phyloP scores from a whole-genome alignment of 2,113 vertebrate species.

The Rhinoptilus africanus region DNA sequence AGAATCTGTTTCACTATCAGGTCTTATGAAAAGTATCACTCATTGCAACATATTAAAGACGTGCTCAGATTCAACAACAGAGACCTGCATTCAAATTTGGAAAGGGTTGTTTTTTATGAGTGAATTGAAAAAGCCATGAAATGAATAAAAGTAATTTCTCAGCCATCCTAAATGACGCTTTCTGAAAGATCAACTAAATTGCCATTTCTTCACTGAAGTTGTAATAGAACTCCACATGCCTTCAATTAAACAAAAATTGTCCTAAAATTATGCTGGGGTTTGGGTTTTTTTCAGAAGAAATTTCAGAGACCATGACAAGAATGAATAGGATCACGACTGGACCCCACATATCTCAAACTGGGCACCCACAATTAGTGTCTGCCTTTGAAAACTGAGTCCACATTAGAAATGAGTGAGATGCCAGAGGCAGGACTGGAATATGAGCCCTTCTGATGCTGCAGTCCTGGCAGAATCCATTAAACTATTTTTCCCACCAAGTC shows the following conservation, averaged over 20 bases:
- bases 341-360: background rate
- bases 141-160: background rate
- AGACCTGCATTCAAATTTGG: background rate
- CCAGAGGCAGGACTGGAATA: background rate
- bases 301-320: background rate
- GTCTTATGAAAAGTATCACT: background rate
- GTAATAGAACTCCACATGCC: background rate
- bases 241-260: background rate
- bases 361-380: accelerated
- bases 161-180: background rate
- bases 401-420: background rate
- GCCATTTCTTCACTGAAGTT: background rate
- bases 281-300: background rate
- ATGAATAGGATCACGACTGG: background rate
- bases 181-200: background rate
- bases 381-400: background rate
- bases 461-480: background rate
- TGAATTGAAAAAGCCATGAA: background rate
- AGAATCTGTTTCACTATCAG: background rate
- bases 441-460: background rate
- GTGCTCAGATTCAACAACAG: background rate
- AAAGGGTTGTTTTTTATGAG: background rate
- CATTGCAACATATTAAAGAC: background rate
- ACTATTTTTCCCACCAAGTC: background rate
- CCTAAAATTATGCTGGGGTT: background rate